Evolutionary conservation across 1,140 invertebrate species (phyloP), one percentile per base, ranked within the genome.

Genomic region (Musca domestica): DNA sequence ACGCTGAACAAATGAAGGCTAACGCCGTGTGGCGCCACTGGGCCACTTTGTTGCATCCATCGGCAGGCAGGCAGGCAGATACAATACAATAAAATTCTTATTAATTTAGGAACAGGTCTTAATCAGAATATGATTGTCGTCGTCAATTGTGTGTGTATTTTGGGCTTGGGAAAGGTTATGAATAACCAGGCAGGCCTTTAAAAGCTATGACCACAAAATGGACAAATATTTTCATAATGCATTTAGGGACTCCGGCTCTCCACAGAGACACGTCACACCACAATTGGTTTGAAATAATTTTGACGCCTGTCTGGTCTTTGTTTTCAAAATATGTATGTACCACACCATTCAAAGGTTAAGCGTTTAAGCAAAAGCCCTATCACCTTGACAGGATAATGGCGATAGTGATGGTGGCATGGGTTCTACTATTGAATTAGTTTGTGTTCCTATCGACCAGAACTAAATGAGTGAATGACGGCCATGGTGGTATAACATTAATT

Each of bases 271-370:
- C n/a, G n/a, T n/a, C 3, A 51, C n/a, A 19, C 23, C 4, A 27
- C 34, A 41, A 19, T 19, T 17, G 34, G 41, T 19, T 58, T 61
- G 56, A 61, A 61, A 61, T 23, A 61, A 61, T 61, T 61, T 61
- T 61, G 56, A 61, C 56, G 56, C 56, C 56, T 34, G 56, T 61
- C 56, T 61, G 56, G 27, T n/a, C 17, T 61, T 34, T 61, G 34
- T 41, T 41, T 41, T 41, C 27, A 17, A 20, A 56, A 20, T 61
- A 27, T n/a, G 14, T 27, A n/a, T n/a, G n/a, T n/a, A n/a, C 6
- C 15, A 58, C 14, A 27, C n/a, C n/a, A 9, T 61, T 19, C 23
- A 41, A 41, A 10, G 10, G 34, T 41, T 41, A 41, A 41, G 34
- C 34, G 34, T 61, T 20, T 34, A 5, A 0, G 10, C n/a, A 34